These are phyloP conservation scores for Pseudochirops corinnae DNA, from an alignment of 2,797 vertebrate species.

Conservation along the genomic window DNA sequence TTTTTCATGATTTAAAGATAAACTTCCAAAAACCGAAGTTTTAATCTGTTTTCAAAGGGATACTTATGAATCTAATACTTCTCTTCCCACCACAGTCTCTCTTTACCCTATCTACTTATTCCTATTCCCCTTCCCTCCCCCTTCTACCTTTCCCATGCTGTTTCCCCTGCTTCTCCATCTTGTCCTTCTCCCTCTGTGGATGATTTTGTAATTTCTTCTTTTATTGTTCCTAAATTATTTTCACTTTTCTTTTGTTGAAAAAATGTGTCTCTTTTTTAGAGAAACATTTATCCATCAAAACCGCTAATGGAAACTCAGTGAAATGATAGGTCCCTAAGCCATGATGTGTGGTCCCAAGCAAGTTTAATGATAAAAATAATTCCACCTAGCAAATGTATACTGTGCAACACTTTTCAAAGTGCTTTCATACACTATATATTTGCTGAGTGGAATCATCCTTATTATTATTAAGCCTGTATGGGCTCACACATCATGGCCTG, in stretches of 20 bases:
- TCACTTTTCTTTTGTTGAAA: not conserved
- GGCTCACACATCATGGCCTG: not conserved
- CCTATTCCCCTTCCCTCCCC: not conserved
- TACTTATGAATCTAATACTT: not conserved
- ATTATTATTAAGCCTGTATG: not conserved
- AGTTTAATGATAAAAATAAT: not conserved
- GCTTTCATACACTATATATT: not conserved
- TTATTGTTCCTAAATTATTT: not conserved
- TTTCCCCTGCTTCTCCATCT: not conserved
- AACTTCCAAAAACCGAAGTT: not conserved
- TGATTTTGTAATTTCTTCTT: not conserved
- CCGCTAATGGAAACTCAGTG: not conserved
- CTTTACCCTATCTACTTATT: not conserved
- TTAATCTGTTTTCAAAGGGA: not conserved
- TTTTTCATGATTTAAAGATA: not conserved
- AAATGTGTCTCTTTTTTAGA: not conserved
- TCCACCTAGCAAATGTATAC: not conserved
- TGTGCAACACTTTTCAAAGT: not conserved
- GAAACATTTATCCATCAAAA: not conserved
- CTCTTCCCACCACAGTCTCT: not conserved
- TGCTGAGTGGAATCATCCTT: not conserved
- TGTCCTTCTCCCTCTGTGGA: not conserved
- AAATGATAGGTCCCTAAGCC: not conserved
- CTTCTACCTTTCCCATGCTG: not conserved
- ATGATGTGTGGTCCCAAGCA: not conserved